Percentiles rank a stretch among this genome's conserved stretches.
These are phyloP conservation scores for Botia almorhae DNA, from an alignment of 2,797 vertebrate genomes.

Conservation along the genomic window DNA sequence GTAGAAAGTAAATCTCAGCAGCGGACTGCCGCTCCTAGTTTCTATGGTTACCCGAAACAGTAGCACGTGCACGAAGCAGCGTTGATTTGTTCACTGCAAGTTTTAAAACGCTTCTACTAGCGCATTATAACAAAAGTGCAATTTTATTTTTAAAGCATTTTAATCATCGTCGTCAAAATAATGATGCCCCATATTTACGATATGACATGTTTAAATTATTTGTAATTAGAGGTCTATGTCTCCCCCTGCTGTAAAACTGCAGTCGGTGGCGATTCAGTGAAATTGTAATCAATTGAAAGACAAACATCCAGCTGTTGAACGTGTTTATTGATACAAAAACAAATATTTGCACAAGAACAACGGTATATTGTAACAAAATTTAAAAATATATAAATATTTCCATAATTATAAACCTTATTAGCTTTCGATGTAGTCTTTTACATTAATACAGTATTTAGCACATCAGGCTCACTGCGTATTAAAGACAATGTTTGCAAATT, in stretches of 20 bases:
- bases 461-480: slow-evolving; percentile 47
- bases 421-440: slow-evolving; percentile 50
- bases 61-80: slow-evolving; percentile 38
- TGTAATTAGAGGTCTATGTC: neutral
- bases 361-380: slow-evolving; percentile 60
- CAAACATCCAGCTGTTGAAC: slow-evolving; percentile 2
- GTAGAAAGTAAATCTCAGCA: slow-evolving; percentile 52
- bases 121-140: neutral
- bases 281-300: neutral
- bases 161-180: neutral
- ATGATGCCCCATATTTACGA: neutral
- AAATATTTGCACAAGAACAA: slow-evolving; percentile 63
- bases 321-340: slow-evolving; percentile 64
- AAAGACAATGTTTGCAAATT: slow-evolving; percentile 49
- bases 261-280: neutral
- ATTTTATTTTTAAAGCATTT: neutral
- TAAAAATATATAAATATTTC: slow-evolving; percentile 63
- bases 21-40: slow-evolving; percentile 45
- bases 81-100: neutral
- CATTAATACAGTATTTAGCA: slow-evolving; percentile 57
- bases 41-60: slow-evolving; percentile 62
- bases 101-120: neutral
- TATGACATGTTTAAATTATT: neutral
- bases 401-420: slow-evolving; percentile 63
- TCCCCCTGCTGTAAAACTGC: slow-evolving; percentile 33